A percentile compares a stretch with the other conserved stretches of the same genome.
phyloP scores from a whole-genome alignment of 2,113 vertebrate genomes.

The Pterocles orientalis region DNA sequence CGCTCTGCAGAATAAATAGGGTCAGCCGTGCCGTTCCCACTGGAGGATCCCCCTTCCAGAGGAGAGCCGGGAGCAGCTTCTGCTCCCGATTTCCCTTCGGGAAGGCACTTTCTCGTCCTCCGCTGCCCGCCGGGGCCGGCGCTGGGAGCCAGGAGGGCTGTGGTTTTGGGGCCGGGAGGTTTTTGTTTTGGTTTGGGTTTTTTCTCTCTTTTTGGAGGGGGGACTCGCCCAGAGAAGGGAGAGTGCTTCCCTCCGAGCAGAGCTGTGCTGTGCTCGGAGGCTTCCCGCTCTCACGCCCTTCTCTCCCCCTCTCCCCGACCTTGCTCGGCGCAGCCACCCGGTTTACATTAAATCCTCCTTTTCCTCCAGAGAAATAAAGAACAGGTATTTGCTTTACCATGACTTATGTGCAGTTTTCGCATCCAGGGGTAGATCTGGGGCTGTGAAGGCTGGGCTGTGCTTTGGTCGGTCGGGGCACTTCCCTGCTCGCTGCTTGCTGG shows the following conservation, averaged over 20 bases:
- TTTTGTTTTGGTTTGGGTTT: no score
- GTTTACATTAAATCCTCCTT: slow-evolving; percentile 56
- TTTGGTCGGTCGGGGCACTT: slow-evolving; percentile 88
- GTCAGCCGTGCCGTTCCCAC: slow-evolving; percentile 54
- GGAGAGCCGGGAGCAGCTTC: slow-evolving; percentile 18
- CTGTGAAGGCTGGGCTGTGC: slow-evolving; percentile 85
- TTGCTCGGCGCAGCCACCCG: slow-evolving; percentile 46
- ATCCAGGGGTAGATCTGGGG: slow-evolving; percentile 99
- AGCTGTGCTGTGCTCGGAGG: neutral
- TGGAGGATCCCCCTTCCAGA: slow-evolving; percentile 24
- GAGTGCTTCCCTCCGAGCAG: neutral
- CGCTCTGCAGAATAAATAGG: slow-evolving; percentile 56
- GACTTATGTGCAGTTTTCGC: slow-evolving; percentile 98
- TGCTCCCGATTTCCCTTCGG: slow-evolving; percentile 13
- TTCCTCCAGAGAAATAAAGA: slow-evolving; percentile 70
- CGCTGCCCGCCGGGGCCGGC: neutral
- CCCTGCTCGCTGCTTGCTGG: slow-evolving; percentile 89
- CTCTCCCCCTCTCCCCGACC: slow-evolving; percentile 40
- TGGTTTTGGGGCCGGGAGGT: neutral
- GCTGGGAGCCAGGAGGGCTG: neutral
- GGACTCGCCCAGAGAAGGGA: neutral
- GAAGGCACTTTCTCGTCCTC: slow-evolving; percentile 39
- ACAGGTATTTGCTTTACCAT: slow-evolving; percentile 86
- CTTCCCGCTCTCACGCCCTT: slow-evolving; percentile 49
- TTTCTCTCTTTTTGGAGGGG: neutral